Conservation (phyloP, 2,797 vertebrate genomes). For the Nyctibius grandis region DNA sequence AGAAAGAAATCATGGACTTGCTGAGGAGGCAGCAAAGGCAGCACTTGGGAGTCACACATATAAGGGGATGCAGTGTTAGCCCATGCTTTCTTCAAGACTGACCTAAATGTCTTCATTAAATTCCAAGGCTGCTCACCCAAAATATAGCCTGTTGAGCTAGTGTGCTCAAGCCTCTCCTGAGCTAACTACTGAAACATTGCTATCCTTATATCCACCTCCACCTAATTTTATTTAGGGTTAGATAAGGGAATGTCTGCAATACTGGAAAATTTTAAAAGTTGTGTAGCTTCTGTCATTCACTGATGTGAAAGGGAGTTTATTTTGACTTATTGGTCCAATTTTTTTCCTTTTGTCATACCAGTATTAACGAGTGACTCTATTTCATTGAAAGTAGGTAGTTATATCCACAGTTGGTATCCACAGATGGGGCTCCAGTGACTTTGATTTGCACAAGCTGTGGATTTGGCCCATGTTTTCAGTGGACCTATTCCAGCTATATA, state of each 20-base stretch:
- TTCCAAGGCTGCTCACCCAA: background rate
- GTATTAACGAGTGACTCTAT: background rate
- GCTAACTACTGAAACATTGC: background rate
- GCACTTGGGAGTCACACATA: background rate
- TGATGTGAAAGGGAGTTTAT: background rate
- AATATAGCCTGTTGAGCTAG: background rate
- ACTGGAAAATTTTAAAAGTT: background rate
- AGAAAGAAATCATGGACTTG: background rate
- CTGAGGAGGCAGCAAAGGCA: background rate
- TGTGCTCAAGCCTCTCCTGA: background rate
- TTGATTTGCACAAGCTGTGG: background rate
- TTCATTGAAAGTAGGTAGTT: background rate
- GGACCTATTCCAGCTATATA: background rate
- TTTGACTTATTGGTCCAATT: background rate
- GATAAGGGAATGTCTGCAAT: background rate
- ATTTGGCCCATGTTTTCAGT: constrained; percentile 1
- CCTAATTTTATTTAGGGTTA: background rate
- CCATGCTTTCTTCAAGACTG: background rate
- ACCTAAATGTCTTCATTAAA: background rate
- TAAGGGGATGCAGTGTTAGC: background rate
- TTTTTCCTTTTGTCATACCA: background rate
- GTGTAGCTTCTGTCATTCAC: background rate
- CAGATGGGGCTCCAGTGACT: background rate
- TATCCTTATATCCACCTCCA: background rate
- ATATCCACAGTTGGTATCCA: background rate